Evolutionary conservation across 2,797 vertebrate species (phyloP).

Genomic region (Steatocranus sp.): DNA sequence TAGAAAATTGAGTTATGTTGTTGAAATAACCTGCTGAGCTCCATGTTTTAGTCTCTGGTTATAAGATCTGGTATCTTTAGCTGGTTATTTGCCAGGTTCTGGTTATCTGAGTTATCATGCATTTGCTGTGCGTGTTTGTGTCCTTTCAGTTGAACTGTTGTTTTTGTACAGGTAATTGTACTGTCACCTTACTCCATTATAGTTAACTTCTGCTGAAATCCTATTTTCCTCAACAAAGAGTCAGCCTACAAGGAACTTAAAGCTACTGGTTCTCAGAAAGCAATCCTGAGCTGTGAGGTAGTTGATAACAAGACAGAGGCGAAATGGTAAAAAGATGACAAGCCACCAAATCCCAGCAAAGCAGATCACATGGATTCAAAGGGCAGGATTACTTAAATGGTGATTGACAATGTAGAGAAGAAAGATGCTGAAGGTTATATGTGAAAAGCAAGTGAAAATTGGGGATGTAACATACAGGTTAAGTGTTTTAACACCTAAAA

Average conservation of each 20-base stretch:
- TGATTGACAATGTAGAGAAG: conserved; percentile 72
- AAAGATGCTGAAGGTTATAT: conserved; percentile 76
- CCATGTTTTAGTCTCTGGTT: background rate
- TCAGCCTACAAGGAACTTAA: conserved; percentile 70
- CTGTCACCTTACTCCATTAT: background rate
- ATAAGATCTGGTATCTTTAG: background rate
- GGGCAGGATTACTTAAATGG: conserved; percentile 65
- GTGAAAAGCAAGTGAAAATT: conserved; percentile 76
- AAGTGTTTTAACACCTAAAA: background rate
- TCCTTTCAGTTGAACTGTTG: background rate
- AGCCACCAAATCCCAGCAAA: conserved; percentile 64
- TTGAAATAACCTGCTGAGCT: background rate
- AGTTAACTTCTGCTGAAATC: background rate
- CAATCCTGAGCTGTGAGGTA: conserved; percentile 63
- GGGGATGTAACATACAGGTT: background rate
- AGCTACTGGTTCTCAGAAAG: background rate
- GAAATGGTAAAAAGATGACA: conserved; percentile 80
- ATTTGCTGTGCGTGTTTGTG: background rate
- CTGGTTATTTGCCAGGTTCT: background rate
- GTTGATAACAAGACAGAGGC: conserved; percentile 73
- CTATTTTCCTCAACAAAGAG: conserved; percentile 71
- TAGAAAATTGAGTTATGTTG: background rate
- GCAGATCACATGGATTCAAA: conserved; percentile 64
- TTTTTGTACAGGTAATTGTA: background rate
- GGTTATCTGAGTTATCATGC: background rate